Evolutionary conservation across 2,888 invertebrate species (phyloP), one percentile per base, ranked within the genome.

Genomic region (Halocaridina rubra): DNA sequence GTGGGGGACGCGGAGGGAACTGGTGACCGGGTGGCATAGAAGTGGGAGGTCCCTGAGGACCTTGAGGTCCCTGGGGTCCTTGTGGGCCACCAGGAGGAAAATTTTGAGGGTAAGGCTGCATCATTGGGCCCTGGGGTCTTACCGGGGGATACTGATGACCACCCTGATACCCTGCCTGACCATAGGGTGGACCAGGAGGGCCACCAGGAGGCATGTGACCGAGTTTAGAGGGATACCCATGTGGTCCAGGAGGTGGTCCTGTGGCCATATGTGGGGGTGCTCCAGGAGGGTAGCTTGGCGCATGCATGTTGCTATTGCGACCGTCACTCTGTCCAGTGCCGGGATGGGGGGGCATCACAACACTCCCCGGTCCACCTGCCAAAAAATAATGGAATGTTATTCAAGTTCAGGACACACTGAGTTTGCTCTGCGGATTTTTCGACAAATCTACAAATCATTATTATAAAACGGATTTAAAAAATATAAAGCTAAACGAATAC

Each of bases 291-390:
- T 87, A 87, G 39, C 81, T 81, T 27, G 87, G 87, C 22, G 85
- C 80, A 74, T 87, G 87, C 87, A 87, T 87, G 71, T 81, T 85
- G 67, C 85, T 82, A 78, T 78, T 82, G 32, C 87, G 81, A 80
- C 93, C 91, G 91, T 93, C 94, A 91, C 92, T 94, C 93, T 94
- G 95, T 91, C 94, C 94, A 92, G 97, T 97, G 90, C 97, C 96
- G 92, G 97, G 97, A 91, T 97, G 95, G 91, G 96, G 96, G 91
- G 97, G 97, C 95, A 97, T 97, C 93, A 84, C 87, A 67, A 85
- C 85, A 57, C 79, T 81, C 72, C 87, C 84, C 46, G 84, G 77
- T n/a, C 81, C 82, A 61, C 87, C 85, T 86, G 82, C n/a, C 67
- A 81, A 59, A 81, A 46, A 24, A 30, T 7, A 53, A 64, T 22